Percentiles rank a stretch among this genome's conserved stretches.
These are phyloP conservation scores for Poeciliopsis retropinna DNA, from an alignment of 2,113 vertebrate genomes.

Conservation along the genomic window DNA sequence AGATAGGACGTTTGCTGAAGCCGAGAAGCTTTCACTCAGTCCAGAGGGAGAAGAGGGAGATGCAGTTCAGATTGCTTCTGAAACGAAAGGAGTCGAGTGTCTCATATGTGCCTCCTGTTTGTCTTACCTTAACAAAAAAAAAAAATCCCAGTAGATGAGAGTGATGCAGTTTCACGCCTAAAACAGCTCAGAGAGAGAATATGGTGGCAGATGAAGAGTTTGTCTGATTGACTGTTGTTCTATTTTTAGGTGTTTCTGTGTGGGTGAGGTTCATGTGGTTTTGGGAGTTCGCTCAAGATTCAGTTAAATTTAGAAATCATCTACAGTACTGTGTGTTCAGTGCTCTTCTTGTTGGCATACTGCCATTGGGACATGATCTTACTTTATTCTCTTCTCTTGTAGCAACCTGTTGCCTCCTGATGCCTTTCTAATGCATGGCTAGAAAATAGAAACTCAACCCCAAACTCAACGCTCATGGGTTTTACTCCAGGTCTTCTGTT, in stretches of 20 bases:
- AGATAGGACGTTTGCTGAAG: background rate
- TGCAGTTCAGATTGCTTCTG: background rate
- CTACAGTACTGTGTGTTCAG: background rate
- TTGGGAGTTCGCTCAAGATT: slow-evolving; percentile 21
- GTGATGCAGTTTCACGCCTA: slow-evolving; percentile 12
- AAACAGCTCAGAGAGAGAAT: slow-evolving; percentile 8
- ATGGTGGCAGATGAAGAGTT: background rate
- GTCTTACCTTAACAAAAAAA: slow-evolving; percentile 34
- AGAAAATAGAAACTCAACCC: slow-evolving; percentile 11
- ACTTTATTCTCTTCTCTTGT: slow-evolving; percentile 42
- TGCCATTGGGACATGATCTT: background rate
- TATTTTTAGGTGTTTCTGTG: slow-evolving; percentile 35
- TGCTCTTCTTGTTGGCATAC: slow-evolving; percentile 19
- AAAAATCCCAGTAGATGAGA: background rate
- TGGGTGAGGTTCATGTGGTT: slow-evolving; percentile 26
- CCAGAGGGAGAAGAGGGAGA: slow-evolving; percentile 15
- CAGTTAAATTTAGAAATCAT: slow-evolving; percentile 17
- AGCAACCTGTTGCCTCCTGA: slow-evolving; percentile 58
- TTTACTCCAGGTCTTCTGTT: background rate
- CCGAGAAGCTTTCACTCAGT: slow-evolving; percentile 3
- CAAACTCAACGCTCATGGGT: background rate
- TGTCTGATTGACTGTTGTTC: slow-evolving; percentile 26
- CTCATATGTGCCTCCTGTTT: slow-evolving; percentile 61
- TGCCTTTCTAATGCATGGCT: slow-evolving; percentile 63
- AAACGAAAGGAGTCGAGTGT: background rate